Percentiles rank a stretch among this genome's conserved stretches.
These are phyloP conservation scores for Graptemys geographica DNA, from an alignment of 2,797 vertebrate species.

Conservation along the genomic window DNA sequence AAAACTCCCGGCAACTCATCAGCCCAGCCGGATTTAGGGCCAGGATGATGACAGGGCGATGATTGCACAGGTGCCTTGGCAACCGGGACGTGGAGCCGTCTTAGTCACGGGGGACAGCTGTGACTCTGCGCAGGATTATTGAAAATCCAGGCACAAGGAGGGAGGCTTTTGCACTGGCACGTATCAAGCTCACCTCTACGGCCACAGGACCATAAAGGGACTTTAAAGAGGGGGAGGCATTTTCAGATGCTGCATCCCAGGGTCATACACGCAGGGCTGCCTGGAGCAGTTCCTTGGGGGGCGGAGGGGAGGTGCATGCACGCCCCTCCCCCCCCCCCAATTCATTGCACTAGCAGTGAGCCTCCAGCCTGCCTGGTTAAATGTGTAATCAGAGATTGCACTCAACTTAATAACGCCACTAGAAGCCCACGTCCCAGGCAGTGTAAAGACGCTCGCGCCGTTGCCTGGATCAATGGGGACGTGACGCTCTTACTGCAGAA, in stretches of 20 bases:
- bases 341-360: background rate
- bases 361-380: too few relatives aligned
- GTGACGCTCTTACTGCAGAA: background rate
- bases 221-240: background rate
- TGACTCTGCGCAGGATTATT: background rate
- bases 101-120: background rate
- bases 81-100: background rate
- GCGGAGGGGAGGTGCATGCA: accelerated
- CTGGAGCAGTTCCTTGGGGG: background rate
- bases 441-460: background rate
- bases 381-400: background rate
- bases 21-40: background rate
- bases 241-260: background rate
- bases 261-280: background rate
- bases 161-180: accelerated
- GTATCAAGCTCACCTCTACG: too few relatives aligned
- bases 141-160: background rate
- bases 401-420: background rate
- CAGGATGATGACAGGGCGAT: background rate
- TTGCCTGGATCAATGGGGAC: background rate
- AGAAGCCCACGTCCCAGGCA: background rate
- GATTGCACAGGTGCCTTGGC: background rate
- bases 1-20: background rate
- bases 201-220: background rate
- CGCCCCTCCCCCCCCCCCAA: too few relatives aligned